Percentiles rank a stretch among this genome's conserved stretches.
These are phyloP conservation scores for Sminthurides bifidus DNA, from an alignment of 1,140 invertebrate species.

Conservation along the genomic window DNA sequence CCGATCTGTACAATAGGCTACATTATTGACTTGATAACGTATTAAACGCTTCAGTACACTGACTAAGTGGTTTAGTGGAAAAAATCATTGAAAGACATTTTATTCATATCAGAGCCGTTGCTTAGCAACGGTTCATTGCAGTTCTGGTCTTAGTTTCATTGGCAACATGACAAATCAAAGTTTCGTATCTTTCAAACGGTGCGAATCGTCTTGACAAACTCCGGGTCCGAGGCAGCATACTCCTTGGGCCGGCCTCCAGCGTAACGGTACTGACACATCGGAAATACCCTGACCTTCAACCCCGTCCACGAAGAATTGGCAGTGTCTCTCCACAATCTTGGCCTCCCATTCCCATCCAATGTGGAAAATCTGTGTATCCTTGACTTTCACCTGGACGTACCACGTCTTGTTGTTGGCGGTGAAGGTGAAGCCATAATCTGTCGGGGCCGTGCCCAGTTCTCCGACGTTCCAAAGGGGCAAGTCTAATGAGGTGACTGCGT, in stretches of 20 bases:
- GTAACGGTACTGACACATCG: constrained; percentile 55
- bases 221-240: constrained; percentile 38
- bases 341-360: constrained; percentile 55
- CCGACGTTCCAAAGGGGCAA: constrained; percentile 51
- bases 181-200: constrained; percentile 9
- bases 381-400: constrained; percentile 43
- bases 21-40: too few relatives aligned
- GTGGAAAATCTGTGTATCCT: constrained; percentile 49
- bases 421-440: constrained; percentile 49
- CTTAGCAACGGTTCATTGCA: too few relatives aligned
- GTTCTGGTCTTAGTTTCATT: too few relatives aligned
- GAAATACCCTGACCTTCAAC: constrained; percentile 51
- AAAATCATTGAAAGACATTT: too few relatives aligned
- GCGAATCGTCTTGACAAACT: constrained; percentile 38
- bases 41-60: too few relatives aligned
- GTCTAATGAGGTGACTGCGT: constrained; percentile 47
- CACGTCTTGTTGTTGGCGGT: constrained; percentile 42
- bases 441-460: constrained; percentile 49
- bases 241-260: constrained; percentile 38
- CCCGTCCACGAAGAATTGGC: constrained; percentile 49
- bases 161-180: neutral
- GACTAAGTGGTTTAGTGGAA: too few relatives aligned
- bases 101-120: too few relatives aligned
- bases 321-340: constrained; percentile 52
- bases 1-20: too few relatives aligned